Conservation (phyloP, 1,140 invertebrate species). For the Diorhabda sublineata region DNA sequence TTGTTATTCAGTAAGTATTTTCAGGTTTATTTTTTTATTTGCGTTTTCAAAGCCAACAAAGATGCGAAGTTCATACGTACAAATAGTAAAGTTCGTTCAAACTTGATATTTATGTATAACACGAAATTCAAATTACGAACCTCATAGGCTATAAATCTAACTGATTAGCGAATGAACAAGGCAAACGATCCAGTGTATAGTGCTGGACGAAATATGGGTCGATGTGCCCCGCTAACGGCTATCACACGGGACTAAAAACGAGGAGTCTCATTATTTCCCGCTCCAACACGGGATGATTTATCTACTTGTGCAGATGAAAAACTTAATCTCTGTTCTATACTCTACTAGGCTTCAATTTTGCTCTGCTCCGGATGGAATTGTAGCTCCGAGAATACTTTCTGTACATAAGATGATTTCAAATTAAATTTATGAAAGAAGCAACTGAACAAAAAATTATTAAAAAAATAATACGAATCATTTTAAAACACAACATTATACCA, state of each 20-base stretch:
- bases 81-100: too few relatives aligned
- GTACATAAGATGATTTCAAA: too few relatives aligned
- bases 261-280: constrained; percentile 25
- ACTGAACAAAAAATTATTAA: too few relatives aligned
- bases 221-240: constrained; percentile 26
- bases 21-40: too few relatives aligned
- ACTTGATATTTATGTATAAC: constrained; percentile 16
- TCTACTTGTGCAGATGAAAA: constrained; percentile 9
- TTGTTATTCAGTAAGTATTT: too few relatives aligned
- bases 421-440: too few relatives aligned
- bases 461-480: too few relatives aligned
- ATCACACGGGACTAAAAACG: constrained; percentile 24
- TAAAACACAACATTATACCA: too few relatives aligned
- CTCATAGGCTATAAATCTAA: constrained; percentile 29
- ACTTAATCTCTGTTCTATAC: constrained; percentile 8
- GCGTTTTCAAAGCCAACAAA: too few relatives aligned
- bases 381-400: too few relatives aligned
- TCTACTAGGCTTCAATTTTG: neutral
- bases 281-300: constrained; percentile 12
- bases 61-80: too few relatives aligned
- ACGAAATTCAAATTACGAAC: constrained; percentile 21
- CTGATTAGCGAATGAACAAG: constrained; percentile 30
- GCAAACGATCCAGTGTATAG: constrained; percentile 6
- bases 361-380: neutral
- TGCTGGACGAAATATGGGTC: constrained; percentile 16